phyloP scores from a whole-genome alignment of 92 coral and sea anemone species.

The Isaurus tuberculatus region DNA sequence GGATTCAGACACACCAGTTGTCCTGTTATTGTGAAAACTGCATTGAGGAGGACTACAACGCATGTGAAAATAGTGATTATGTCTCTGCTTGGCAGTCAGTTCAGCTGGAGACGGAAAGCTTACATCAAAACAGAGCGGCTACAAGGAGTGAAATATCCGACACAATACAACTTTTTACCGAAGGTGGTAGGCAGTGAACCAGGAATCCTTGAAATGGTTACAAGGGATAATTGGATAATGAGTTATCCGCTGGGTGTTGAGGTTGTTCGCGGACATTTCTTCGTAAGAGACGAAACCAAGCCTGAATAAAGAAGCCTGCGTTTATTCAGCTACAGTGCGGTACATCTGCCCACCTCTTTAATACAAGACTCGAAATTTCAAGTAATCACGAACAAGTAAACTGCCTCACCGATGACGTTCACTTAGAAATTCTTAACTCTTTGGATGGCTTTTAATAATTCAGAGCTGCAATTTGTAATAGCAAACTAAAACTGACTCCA shows the following conservation, averaged over 20 bases:
- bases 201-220: not conserved
- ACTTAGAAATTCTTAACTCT: conserved; percentile 8
- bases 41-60: not conserved
- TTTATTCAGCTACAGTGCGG: conserved; percentile 5
- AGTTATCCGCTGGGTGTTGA: conserved; percentile 2
- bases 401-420: not conserved
- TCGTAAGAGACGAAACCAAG: conserved; percentile 8
- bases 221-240: conserved; percentile 3
- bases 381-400: conserved; percentile 1
- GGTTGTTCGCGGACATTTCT: conserved; percentile 18
- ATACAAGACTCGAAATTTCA: not conserved
- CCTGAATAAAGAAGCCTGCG: conserved; percentile 20
- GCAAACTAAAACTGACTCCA: not conserved
- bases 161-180: not conserved
- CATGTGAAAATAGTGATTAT: not conserved
- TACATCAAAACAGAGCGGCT: conserved; percentile 20
- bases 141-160: conserved; percentile 18
- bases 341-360: conserved; percentile 20
- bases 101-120: conserved; percentile 1
- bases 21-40: conserved; percentile 21
- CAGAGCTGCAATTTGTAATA: not conserved
- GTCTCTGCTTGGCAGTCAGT: not conserved
- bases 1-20: not conserved
- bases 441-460: not conserved
- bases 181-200: conserved; percentile 9